Base-by-base conservation (phyloP, 2,888 invertebrate species). In the Cenopis cana region DNA sequence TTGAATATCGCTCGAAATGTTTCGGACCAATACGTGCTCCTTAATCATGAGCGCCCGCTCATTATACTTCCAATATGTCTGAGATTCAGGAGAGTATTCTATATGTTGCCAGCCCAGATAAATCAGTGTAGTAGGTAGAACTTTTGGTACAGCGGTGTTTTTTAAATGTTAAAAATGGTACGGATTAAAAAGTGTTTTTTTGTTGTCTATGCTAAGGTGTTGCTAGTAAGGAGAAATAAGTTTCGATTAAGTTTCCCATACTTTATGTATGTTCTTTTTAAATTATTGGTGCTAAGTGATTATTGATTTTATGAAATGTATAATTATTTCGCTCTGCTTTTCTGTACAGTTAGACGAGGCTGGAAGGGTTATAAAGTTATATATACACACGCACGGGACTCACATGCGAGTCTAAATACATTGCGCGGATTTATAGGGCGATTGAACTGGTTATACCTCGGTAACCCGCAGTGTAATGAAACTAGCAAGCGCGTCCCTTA, bases 181-280 rank as follows among this genome's bases (percentile, higher is more conserved):
- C 70, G 20, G 57, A 66, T 60, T 36, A 52, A 68, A n/a, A 61
- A 68, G 57, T 59, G 64, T 29, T 70, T 70, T n/a, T 68, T 70
- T 65, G 70, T 70, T 70, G 70, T 70, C 59, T 70, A 70, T 70
- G 70, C 65, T 65, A 65, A 70, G 70, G 59, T 70, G 70, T 70
- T 70, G 65, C 65, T 65, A 66, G 65, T 70, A 70, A 70, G 65
- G 65, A 65, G n/a, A 57, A 55, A 57, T 64, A 57, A 69, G 59
- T 69, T 41, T 46, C 33, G 54, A 60, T 66, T 70, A 70, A 65
- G 69, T 69, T 69, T 70, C 24, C 52, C 70, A 65, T 70, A 70
- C 70, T 70, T 70, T 70, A 70, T 54, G 59, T 70, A 70, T 70
- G 69, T 65, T 69, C 65, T 52, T 69, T 69, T 65, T 61, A 46